Conservation (phyloP, 2,113 vertebrate species). For the Cololabis saira region DNA sequence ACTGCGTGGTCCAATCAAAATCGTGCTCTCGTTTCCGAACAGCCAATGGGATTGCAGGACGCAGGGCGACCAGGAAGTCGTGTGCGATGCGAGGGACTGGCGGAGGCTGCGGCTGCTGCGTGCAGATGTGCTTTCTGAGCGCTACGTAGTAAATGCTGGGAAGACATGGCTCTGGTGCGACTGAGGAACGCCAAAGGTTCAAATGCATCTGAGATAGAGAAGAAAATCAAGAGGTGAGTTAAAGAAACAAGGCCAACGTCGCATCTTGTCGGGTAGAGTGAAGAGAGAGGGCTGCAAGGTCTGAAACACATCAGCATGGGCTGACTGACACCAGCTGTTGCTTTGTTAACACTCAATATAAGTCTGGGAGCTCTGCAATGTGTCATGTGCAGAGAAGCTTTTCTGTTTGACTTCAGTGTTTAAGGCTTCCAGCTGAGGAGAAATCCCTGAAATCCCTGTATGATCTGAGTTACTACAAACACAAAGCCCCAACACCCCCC, state of each 20-base stretch:
- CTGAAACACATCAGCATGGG: too few species aligned
- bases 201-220: conserved; percentile 76
- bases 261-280: not conserved
- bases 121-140: not conserved
- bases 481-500: too few species aligned
- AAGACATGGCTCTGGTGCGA: conserved; percentile 72
- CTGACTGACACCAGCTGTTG: too few species aligned
- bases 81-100: not conserved
- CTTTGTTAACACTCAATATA: too few species aligned
- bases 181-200: conserved; percentile 63
- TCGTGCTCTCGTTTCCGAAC: conserved; percentile 24
- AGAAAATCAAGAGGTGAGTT: conserved; percentile 83
- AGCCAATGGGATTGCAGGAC: conserved; percentile 51
- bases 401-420: too few species aligned
- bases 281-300: too few species aligned
- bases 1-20: conserved; percentile 55
- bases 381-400: too few species aligned
- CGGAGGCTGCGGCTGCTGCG: conserved; percentile 28
- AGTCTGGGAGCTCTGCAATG: too few species aligned
- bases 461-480: too few species aligned
- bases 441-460: too few species aligned
- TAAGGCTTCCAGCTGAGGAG: too few species aligned
- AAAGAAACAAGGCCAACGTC: not conserved
- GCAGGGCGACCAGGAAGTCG: conserved; percentile 58
- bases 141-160: not conserved